These are phyloP conservation scores for Sphenodon punctatus DNA, from an alignment of 2,797 vertebrate species.

Conservation along the genomic window DNA sequence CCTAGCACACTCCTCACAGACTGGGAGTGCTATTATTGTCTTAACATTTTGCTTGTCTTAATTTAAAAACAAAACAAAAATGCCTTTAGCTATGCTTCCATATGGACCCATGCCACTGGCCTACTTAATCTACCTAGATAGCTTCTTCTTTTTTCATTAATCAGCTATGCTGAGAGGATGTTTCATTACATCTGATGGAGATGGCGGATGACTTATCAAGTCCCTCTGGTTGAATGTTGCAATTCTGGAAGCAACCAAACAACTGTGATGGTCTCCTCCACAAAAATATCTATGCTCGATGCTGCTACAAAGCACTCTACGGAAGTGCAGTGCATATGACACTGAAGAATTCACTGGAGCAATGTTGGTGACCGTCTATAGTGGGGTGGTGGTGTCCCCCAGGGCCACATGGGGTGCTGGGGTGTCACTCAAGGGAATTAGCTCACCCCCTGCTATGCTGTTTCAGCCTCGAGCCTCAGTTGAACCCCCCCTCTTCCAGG, in stretches of 20 bases:
- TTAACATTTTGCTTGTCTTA: rapidly evolving
- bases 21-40: not conserved
- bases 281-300: not conserved
- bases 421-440: no score
- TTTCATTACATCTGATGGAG: conserved; percentile 18
- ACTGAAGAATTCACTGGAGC: not conserved
- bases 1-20: not conserved
- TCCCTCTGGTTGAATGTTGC: not conserved
- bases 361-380: no score
- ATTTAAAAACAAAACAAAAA: no score
- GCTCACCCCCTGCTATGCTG: no score
- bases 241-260: not conserved
- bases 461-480: no score
- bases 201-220: conserved; percentile 1
- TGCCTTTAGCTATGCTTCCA: not conserved
- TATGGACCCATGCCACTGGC: conserved; percentile 8
- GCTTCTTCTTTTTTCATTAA: conserved; percentile 1
- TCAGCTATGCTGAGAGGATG: not conserved
- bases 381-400: no score
- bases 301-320: rapidly evolving
- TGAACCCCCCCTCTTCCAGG: no score
- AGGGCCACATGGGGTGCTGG: no score
- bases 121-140: conserved; percentile 26
- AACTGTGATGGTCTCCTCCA: not conserved
- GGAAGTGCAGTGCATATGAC: not conserved